Base-by-base conservation (phyloP, 2,888 invertebrate species). In the Sceliomorpha sp. region DNA sequence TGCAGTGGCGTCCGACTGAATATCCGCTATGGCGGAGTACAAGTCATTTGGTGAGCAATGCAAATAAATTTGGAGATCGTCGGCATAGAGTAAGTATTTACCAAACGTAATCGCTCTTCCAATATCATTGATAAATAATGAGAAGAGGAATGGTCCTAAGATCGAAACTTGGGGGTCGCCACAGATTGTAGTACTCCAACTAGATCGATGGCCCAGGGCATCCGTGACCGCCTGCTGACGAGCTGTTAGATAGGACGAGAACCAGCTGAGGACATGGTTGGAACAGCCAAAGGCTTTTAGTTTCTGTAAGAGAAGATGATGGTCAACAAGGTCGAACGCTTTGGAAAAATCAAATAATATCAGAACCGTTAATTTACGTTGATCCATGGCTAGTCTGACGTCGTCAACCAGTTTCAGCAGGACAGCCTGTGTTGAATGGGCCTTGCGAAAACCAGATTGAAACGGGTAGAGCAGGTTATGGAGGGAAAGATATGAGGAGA, bases 241-340 rank as follows among this genome's bases (percentile, higher is more conserved):
- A 0, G 39, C 48, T 3, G 26, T 20, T 1, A 69, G 27, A 27
- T 69, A 70, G 2, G 67, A 58, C 0, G 12, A 12, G 1, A 70
- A 20, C 59, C 71, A 72, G 1, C 10, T 13, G 80, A 90, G 89
- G 8, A 89, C 89, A 70, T 89, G 89, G 2, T 89, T 89, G 13
- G 90, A 88, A 10, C 74, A 69, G 0, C 74, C 64, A 7, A 73
- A 56, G 7, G 39, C 40, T 1, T 9, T 10, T 2, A 79, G 13
- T 31, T 75, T 79, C 0, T 58, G 15, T 0, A 79, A 13, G 0
- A 79, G 53, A 2, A 76, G 26, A 0, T 42, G 29, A 31, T 67
- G 76, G 53, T 76, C 51, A 0, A 81, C 73, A 2, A 59, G 55
- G 32, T 83, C 81, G 34, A 83, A 83, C 3, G 80, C 82, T 9